Evolutionary conservation across 1,140 invertebrate genomes (phyloP).

Genomic region (Bombus sylvicola): DNA sequence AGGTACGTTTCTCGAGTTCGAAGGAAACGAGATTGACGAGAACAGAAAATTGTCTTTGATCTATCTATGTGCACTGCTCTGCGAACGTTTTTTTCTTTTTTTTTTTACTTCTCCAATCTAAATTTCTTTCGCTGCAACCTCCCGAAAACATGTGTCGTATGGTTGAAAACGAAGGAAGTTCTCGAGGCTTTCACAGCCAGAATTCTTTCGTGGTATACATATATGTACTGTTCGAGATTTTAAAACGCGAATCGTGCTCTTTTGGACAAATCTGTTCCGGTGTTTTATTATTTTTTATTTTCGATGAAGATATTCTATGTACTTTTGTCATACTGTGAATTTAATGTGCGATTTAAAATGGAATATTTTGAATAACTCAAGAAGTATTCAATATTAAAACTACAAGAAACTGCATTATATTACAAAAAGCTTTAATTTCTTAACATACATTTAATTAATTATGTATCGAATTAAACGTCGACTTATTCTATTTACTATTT

Average conservation of each 20-base stretch:
- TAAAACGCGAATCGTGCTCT: neutral
- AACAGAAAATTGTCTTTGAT: slow-evolving; percentile 18
- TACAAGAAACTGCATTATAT: neutral
- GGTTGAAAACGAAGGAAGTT: slow-evolving; percentile 3
- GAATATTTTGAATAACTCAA: too few species aligned
- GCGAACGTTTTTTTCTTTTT: slow-evolving; percentile 16
- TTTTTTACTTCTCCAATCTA: slow-evolving; percentile 23
- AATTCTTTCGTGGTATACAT: neutral
- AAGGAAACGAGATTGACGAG: slow-evolving; percentile 45
- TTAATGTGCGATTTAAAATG: too few species aligned
- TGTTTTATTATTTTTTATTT: too few species aligned
- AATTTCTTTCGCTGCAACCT: neutral
- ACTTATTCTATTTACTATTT: neutral
- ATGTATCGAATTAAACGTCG: neutral
- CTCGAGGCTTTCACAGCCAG: neutral
- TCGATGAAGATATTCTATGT: too few species aligned
- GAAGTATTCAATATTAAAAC: neutral
- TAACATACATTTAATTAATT: neutral
- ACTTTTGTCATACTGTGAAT: too few species aligned
- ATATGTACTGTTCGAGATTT: neutral
- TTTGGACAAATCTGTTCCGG: neutral
- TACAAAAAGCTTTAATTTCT: neutral
- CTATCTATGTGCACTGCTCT: slow-evolving; percentile 54
- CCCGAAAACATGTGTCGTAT: neutral
- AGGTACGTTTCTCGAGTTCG: slow-evolving; percentile 88